phyloP scores from a whole-genome alignment of 2,888 invertebrate genomes.

The Cerceris rybyensis region DNA sequence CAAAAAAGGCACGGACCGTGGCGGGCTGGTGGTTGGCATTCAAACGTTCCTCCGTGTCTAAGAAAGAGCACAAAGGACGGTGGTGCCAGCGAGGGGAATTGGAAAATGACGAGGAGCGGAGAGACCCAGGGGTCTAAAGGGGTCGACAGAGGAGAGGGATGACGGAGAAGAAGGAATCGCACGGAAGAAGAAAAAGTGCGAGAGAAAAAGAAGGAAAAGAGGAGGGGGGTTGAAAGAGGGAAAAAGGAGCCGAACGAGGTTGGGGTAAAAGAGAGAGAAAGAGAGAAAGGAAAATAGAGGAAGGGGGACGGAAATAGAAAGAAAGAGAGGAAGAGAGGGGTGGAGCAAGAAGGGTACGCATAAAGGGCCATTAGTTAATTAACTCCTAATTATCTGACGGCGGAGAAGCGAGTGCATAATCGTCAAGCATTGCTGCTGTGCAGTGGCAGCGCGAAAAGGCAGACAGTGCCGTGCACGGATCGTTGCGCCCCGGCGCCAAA shows the following conservation, averaged over 20 bases:
- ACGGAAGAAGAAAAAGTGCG: conserved; percentile 8
- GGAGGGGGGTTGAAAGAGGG: conserved; percentile 25
- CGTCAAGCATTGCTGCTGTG: conserved; percentile 70
- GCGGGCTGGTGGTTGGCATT: conserved; percentile 65
- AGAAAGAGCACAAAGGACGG: conserved; percentile 66
- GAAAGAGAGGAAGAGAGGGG: conserved; percentile 31
- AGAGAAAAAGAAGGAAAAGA: conserved; percentile 13
- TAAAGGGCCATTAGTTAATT: conserved; percentile 80
- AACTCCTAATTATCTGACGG: conserved; percentile 78
- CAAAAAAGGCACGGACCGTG: conserved; percentile 58
- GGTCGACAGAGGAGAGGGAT: conserved; percentile 38
- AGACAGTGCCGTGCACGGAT: conserved; percentile 74
- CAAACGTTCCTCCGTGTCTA: conserved; percentile 67
- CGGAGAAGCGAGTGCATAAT: conserved; percentile 73
- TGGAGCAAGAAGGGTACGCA: conserved; percentile 64
- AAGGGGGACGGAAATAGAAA: conserved; percentile 30
- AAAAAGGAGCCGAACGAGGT: conserved; percentile 4
- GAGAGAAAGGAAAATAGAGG: conserved; percentile 14
- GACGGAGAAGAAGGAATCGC: conserved; percentile 1
- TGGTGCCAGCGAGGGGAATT: conserved; percentile 65
- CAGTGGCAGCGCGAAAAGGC: conserved; percentile 68
- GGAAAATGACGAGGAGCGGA: conserved; percentile 66
- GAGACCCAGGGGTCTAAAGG: conserved; percentile 55
- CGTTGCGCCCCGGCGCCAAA: conserved; percentile 74
- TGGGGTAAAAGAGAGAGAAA: neutral